Evolutionary conservation across 2,888 invertebrate genomes (phyloP).

Genomic region (Vesta saturnalis): DNA sequence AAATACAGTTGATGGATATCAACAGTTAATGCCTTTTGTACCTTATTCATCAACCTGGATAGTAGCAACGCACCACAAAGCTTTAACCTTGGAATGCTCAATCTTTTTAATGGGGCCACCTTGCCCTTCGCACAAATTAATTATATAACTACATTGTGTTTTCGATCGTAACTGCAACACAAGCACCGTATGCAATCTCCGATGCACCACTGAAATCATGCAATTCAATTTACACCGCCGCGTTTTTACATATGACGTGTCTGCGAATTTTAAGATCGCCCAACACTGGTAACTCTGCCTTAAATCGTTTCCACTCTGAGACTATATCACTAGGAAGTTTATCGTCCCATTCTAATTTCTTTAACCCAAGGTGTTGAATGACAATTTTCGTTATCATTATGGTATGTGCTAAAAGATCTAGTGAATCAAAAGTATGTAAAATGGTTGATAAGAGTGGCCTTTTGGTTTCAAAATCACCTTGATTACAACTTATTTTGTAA

Average conservation of each 20-base stretch:
- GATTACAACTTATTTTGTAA: background rate
- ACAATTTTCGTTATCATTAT: background rate
- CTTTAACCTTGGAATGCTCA: conserved; percentile 34
- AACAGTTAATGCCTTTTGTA: background rate
- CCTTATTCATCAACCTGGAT: background rate
- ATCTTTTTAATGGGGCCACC: conserved; percentile 32
- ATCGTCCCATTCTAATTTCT: conserved; percentile 8
- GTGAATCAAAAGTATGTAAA: conserved; percentile 3
- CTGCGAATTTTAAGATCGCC: background rate
- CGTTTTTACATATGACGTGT: background rate
- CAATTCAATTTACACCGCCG: background rate
- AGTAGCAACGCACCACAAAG: conserved; percentile 29
- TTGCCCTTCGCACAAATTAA: conserved; percentile 32
- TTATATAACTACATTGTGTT: too few relatives aligned
- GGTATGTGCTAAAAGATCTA: background rate
- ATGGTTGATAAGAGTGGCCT: background rate
- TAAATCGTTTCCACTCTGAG: background rate
- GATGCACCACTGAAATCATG: background rate
- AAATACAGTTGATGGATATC: background rate
- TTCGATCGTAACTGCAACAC: background rate
- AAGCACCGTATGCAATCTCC: background rate
- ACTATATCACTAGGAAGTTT: background rate
- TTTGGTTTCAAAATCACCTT: background rate
- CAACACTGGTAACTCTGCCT: background rate
- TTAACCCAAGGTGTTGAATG: conserved; percentile 3